phyloP scores from a whole-genome alignment of 1,140 invertebrate genomes.

The Drosophila leontia region DNA sequence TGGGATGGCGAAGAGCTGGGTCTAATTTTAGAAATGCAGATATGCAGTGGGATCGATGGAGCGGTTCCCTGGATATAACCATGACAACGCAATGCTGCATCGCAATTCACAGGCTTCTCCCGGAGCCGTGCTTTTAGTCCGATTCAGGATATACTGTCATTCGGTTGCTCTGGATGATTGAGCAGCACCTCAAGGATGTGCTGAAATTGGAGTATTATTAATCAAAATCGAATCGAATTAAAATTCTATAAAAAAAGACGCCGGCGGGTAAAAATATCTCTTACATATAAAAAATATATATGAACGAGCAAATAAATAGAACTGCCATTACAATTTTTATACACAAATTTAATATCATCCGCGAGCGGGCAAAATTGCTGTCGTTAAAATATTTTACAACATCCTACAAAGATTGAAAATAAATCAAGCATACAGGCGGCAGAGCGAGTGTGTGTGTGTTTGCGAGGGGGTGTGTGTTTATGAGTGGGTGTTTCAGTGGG shows the following conservation, averaged over 20 bases:
- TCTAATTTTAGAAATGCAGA: conserved; percentile 42
- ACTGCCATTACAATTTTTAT: conserved; percentile 35
- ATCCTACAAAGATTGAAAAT: conserved; percentile 57
- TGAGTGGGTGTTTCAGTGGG: conserved; percentile 14
- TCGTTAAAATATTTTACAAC: conserved; percentile 55
- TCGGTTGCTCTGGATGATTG: conserved; percentile 8
- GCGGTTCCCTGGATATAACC: conserved; percentile 17
- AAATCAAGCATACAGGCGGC: conserved; percentile 38
- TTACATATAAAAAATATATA: conserved; percentile 27
- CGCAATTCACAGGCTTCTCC: neutral
- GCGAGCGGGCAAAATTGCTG: conserved; percentile 42
- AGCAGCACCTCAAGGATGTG: neutral
- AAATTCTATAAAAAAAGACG: conserved; percentile 30
- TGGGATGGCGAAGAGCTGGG: conserved; percentile 14
- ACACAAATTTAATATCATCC: conserved; percentile 42
- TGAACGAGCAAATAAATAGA: conserved; percentile 42
- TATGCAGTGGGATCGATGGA: conserved; percentile 9
- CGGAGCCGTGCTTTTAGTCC: conserved; percentile 16
- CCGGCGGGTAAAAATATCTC: conserved; percentile 9
- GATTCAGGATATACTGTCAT: neutral
- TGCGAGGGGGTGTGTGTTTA: conserved; percentile 22
- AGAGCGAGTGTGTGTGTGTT: conserved; percentile 4
- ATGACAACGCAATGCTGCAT: conserved; percentile 31
- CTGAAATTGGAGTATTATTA: conserved; percentile 18
- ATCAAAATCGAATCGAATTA: conserved; percentile 34